Evolutionary conservation across 1,140 invertebrate genomes (phyloP), one percentile per base, ranked within the genome.

Genomic region (Caenorhabditis remanei): DNA sequence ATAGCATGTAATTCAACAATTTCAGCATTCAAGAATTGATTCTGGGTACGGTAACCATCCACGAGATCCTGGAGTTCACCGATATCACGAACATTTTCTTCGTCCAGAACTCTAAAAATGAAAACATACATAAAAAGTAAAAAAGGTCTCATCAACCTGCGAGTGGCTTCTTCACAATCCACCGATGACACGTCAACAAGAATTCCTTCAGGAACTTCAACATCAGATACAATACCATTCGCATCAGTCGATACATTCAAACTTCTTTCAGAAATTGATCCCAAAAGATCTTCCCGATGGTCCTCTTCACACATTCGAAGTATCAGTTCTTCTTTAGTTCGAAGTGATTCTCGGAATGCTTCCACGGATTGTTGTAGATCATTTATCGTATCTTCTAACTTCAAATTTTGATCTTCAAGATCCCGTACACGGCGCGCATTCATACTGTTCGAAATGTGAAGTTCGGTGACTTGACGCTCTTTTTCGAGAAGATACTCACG

Each of bases 321-420:
- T 50, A 89, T 89, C 32, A 89, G 75, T 32, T 89, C 89, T 67
- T 89, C 89, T 75, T 89, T 89, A 0, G 88, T 89, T 16, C 89
- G 85, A 16, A 89, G 24, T 46, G 89, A 86, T 14, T 89, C 89
- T 40, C 89, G 89, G 83, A 85, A 89, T 5, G 89, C 89, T 21
- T 89, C 89, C 1, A 89, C 71, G 11, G 82, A 83, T 6, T 53
- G 50, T 48, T 75, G 85, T 53, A 84, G 86, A 61, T 79, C 83
- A n/a, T 65, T 89, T 48, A 85, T 61, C 14, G 50, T 63, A 56
- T 40, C 61, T 14, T 85, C 85, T 24, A 85, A 43, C n/a, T 56
- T 53, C 16, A 85, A 9, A 56, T 88, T 88, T n/a, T 88, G 56
- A 50, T 63, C 83, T 65, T 88, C 87, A 0, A 85, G 19, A 75